Conservation (phyloP, 2,797 vertebrate genomes). For the Serranus cabrilla region DNA sequence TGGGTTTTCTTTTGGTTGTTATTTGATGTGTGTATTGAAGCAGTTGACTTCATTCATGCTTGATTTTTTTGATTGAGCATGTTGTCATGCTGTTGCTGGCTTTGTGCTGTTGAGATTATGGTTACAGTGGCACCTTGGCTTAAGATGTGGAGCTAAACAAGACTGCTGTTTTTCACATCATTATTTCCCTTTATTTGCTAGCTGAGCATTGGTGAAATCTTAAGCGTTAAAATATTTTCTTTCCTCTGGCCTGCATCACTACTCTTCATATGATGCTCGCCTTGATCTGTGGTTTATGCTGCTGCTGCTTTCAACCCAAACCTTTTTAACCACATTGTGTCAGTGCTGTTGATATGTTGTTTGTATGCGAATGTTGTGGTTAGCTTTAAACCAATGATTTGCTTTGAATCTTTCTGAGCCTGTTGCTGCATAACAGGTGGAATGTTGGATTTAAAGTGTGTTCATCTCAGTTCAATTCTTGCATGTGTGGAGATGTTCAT, state of each 20-base stretch:
- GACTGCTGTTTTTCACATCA: neutral
- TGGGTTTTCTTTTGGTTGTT: neutral
- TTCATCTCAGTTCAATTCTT: neutral
- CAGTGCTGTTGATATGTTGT: neutral
- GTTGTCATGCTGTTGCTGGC: slow-evolving; percentile 4
- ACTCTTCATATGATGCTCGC: no score
- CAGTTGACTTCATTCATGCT: neutral
- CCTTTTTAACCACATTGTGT: neutral
- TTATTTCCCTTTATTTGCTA: slow-evolving; percentile 3
- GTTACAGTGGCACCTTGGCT: neutral
- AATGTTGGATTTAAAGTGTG: neutral
- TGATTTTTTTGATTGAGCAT: neutral
- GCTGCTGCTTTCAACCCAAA: neutral
- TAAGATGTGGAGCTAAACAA: neutral
- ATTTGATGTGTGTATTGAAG: slow-evolving; percentile 5
- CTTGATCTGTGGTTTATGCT: neutral
- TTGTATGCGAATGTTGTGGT: neutral
- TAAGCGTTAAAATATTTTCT: neutral
- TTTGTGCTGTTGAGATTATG: neutral
- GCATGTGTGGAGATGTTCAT: neutral
- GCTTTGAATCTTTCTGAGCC: neutral
- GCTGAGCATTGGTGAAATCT: neutral
- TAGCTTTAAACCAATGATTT: neutral
- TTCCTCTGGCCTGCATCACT: neutral
- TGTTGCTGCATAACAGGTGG: neutral